Base-by-base conservation (phyloP, 2,797 vertebrate species). In the Acrossocheilus fasciatus region DNA sequence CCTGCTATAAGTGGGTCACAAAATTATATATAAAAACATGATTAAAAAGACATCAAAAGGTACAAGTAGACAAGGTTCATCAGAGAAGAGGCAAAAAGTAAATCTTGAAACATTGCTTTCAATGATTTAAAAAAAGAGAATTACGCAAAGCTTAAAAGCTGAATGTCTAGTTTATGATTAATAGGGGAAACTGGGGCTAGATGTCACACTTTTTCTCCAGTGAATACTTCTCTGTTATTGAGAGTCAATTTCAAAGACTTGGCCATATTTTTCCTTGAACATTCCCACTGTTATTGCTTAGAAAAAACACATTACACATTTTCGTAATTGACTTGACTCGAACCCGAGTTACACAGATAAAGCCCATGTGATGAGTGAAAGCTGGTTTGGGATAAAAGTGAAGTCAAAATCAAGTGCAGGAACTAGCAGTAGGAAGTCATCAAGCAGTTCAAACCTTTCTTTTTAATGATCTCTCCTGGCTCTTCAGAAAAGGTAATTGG, bases 401-500 rank as follows among this genome's bases (percentile, higher is more conserved):
- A 91, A 91, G 88, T 87, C 82, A 57, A 30, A 89, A 88, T 90
- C 86, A 87, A 92, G 87, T 26, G 69, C 79, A 72, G 78, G 70
- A 14, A 62, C 59, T 90, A 36, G 47, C 64, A 18, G 43, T 15
- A 88, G 74, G 87, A 90, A 91, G 90, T 88, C 81, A 50, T 88
- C 77, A 41, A 88, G 75, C 15, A 15, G 47, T 78, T 81, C 91
- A 90, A 90, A 91, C 84, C 59, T 36, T 41, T 79, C 17, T 57
- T 88, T 92, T 92, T 87, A 90, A 90, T 30, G 83, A 92, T 91
- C 70, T 54, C 75, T 80, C 91, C 91, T 91, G 92, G 83, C 74
- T 66, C 87, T 87, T 87, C 72, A 83, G 30, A 90, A 89, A 89
- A 88, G 84, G 89, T 94, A 94, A 95, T 93, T 94, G 92, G 89